phyloP scores from a whole-genome alignment of 1,140 invertebrate genomes.

The Gonatopus flavifemur region DNA sequence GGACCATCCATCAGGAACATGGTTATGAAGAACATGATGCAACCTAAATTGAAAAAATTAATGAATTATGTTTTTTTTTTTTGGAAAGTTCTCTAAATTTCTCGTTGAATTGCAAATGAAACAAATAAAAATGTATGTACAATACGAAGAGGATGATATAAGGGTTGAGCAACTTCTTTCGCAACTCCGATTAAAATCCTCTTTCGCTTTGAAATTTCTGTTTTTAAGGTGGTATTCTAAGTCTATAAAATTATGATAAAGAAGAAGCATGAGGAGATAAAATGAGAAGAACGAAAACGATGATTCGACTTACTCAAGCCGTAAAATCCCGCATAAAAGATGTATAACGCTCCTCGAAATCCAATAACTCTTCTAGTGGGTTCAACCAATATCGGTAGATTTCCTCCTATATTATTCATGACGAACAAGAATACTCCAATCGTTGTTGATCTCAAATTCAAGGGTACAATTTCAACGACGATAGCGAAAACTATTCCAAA shows the following conservation, averaged over 20 bases:
- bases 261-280: background rate
- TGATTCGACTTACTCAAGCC: constrained; percentile 70
- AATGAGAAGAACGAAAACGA: background rate
- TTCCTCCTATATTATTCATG: constrained; percentile 93
- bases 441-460: constrained; percentile 77
- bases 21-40: constrained; percentile 69
- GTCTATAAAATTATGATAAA: background rate
- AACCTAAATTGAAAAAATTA: constrained; percentile 58
- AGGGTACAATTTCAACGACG: constrained; percentile 82
- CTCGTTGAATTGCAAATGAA: no score
- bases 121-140: no score
- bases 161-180: no score
- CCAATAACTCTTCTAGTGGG: constrained; percentile 77
- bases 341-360: constrained; percentile 80
- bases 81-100: no score
- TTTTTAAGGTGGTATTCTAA: no score
- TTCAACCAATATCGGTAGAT: constrained; percentile 83
- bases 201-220: no score
- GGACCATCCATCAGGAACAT: constrained; percentile 72
- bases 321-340: constrained; percentile 85
- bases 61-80: no score
- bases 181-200: no score
- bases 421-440: constrained; percentile 86
- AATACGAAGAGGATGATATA: no score
- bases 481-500: constrained; percentile 89